phyloP scores from a whole-genome alignment of 2,797 vertebrate species.

The Monodelphis domestica region DNA sequence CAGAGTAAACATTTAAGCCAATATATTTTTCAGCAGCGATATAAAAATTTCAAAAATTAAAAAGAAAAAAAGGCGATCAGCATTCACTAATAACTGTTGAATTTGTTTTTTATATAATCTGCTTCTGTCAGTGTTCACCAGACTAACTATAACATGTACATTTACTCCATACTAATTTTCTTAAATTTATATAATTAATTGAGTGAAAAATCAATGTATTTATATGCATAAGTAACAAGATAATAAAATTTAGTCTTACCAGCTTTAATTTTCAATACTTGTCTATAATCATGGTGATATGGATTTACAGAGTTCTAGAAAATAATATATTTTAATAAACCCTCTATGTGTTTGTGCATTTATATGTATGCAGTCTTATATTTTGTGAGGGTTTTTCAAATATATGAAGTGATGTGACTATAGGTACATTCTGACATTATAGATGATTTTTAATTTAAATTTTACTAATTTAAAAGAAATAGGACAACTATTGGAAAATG shows the following conservation, averaged over 20 bases:
- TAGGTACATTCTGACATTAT: constrained; percentile 17
- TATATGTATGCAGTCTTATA: background rate
- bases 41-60: background rate
- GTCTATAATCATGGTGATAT: background rate
- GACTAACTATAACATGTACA: background rate
- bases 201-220: background rate
- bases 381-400: background rate
- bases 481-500: constrained; percentile 31
- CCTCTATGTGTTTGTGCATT: background rate
- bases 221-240: background rate
- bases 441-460: constrained; percentile 40
- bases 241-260: background rate
- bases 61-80: background rate
- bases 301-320: background rate
- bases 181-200: background rate
- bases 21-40: background rate
- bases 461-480: constrained; percentile 41
- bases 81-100: background rate
- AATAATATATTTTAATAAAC: background rate
- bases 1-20: background rate
- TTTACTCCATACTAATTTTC: background rate
- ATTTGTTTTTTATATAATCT: background rate
- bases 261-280: background rate
- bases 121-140: background rate
- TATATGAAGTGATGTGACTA: background rate